Conservation (phyloP, 2,797 vertebrate species). For the Hephaestus fuliginosus region DNA sequence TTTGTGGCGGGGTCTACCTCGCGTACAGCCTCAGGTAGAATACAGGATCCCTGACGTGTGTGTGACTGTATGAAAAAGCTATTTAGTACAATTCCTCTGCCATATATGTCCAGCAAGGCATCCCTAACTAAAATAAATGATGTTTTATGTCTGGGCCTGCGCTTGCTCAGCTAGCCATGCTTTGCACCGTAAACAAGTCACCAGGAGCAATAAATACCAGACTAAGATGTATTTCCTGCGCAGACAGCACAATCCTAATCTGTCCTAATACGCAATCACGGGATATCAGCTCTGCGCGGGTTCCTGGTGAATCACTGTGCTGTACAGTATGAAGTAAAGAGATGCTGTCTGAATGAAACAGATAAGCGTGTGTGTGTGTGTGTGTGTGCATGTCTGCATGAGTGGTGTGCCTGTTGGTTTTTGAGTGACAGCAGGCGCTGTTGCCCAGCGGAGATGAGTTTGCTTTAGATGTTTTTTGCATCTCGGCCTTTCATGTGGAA, state of each 20-base stretch:
- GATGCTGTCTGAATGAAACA: slow-evolving; percentile 20
- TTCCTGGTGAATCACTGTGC: slow-evolving; percentile 34
- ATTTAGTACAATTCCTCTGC: slow-evolving; percentile 62
- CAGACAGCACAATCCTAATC: slow-evolving; percentile 74
- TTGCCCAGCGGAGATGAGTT: slow-evolving; percentile 30
- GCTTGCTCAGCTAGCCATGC: slow-evolving; percentile 73
- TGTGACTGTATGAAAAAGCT: slow-evolving; percentile 57
- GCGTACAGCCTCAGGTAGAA: slow-evolving; percentile 31
- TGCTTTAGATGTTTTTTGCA: slow-evolving; percentile 32
- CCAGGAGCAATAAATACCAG: slow-evolving; percentile 68
- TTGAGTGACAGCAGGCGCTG: slow-evolving; percentile 28
- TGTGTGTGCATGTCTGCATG: slow-evolving; percentile 7
- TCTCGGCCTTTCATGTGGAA: slow-evolving; percentile 42
- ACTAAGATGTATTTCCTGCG: slow-evolving; percentile 77
- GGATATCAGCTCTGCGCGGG: slow-evolving; percentile 50
- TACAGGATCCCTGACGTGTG: slow-evolving; percentile 46
- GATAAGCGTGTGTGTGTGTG: slow-evolving; percentile 10
- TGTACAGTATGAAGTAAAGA: slow-evolving; percentile 28
- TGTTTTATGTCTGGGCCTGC: slow-evolving; percentile 69
- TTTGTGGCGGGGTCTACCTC: slow-evolving; percentile 7
- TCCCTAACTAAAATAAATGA: slow-evolving; percentile 82
- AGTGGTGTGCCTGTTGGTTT: slow-evolving; percentile 25
- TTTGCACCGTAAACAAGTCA: slow-evolving; percentile 73
- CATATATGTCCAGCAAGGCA: slow-evolving; percentile 64
- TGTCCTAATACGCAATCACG: slow-evolving; percentile 71